Evolutionary conservation across 2,113 vertebrate genomes (phyloP).

Genomic region (Megalops atlanticus): DNA sequence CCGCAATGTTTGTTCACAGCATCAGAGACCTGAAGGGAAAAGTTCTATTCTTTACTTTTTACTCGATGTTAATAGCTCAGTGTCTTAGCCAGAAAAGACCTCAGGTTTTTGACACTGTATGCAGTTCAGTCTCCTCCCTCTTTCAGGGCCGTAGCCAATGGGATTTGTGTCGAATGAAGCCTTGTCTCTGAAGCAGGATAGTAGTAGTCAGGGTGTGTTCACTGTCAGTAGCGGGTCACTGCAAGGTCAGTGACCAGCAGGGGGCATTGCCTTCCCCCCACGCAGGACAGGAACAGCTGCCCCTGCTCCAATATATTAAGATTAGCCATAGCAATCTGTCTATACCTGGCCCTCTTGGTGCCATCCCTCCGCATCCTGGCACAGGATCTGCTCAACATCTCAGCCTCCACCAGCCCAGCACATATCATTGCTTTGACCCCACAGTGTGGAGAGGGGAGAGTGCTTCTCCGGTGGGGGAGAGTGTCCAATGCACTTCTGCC

Average conservation of each 20-base stretch:
- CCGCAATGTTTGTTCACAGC: too few species aligned
- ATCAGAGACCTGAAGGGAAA: background rate
- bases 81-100: constrained; percentile 10
- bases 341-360: background rate
- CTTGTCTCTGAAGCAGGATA: constrained; percentile 78
- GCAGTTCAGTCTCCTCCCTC: constrained; percentile 64
- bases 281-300: constrained; percentile 71
- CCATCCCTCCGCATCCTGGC: too few species aligned
- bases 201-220: constrained; percentile 79
- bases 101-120: constrained; percentile 49
- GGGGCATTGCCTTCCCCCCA: constrained; percentile 70
- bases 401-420: too few species aligned
- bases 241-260: constrained; percentile 74
- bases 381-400: too few species aligned
- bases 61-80: background rate
- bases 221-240: constrained; percentile 72
- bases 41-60: too few species aligned
- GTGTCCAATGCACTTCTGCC: too few species aligned
- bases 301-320: constrained; percentile 76
- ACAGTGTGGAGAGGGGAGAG: too few species aligned
- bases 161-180: constrained; percentile 80
- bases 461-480: too few species aligned
- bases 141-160: constrained; percentile 76
- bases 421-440: too few species aligned
- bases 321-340: constrained; percentile 71